Base-by-base conservation (phyloP, 2,113 vertebrate species). In the Ornithorhynchus anatinus region DNA sequence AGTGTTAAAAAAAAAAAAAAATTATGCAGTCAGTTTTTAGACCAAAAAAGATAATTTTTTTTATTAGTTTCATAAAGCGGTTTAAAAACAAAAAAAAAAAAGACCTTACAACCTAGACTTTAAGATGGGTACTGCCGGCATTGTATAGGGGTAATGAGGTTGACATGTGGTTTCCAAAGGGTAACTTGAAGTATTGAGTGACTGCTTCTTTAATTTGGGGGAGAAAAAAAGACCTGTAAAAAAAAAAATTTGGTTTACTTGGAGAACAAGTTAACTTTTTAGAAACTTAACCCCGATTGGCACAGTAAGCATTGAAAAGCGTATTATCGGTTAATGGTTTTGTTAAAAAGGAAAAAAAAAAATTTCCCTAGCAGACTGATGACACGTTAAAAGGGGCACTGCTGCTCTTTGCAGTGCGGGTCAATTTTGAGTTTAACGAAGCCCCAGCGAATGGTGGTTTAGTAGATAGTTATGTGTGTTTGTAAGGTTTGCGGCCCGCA, bases 41-140 rank as follows among this genome's bases (percentile, higher is more conserved):
- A 74, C 64, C 75, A 48, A n/a, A n/a, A 87, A 52, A 91, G 89
- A 87, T 93, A 86, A 90, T 88, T 88, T 88, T n/a, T n/a, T 84
- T 84, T 89, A 71, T 89, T 93, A 80, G 42, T 87, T 91, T 85
- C 81, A 70, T 89, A 92, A n/a, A 93, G 72, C 31, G 91, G 89
- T 92, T 87, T 89, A 85, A 91, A 85, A 90, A 88, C n/a, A n/a
- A n/a, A n/a, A n/a, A n/a, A n/a, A n/a, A n/a, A n/a, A n/a, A n/a
- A 90, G 86, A 90, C 82, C 44, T 91, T 92, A 71, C 87, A 82
- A 87, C 71, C n/a, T 66, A 90, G 88, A 91, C 70, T 88, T 89
- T 93, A 92, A n/a, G n/a, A 93, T 86, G 93, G 90, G 93, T 92
- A 92, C 93, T 93, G 93, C 94, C 91, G 94, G 94, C 92, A 77